phyloP scores from a whole-genome alignment of 2,888 invertebrate genomes.

The Chymomyza fuscimana region DNA sequence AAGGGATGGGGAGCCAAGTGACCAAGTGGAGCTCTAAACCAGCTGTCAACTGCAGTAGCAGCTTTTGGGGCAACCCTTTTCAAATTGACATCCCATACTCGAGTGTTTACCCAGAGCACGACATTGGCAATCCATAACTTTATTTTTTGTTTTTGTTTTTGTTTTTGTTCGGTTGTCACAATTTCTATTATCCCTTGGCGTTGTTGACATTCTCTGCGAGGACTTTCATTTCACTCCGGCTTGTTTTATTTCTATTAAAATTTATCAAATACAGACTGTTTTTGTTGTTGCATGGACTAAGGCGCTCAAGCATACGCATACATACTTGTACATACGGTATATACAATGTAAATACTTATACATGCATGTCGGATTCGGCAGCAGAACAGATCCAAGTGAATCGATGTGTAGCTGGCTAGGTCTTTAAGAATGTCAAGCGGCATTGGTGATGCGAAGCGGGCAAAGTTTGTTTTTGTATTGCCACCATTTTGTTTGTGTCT shows the following conservation, averaged over 20 bases:
- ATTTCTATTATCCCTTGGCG: constrained; percentile 53
- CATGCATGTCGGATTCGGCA: background rate
- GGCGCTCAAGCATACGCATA: background rate
- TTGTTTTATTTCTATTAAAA: constrained; percentile 39
- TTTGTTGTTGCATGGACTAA: background rate
- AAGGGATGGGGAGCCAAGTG: constrained; percentile 5
- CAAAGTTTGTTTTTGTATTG: constrained; percentile 43
- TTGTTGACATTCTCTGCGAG: constrained; percentile 56
- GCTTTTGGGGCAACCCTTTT: constrained; percentile 49
- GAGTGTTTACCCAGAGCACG: constrained; percentile 42
- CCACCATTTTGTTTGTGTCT: constrained; percentile 49
- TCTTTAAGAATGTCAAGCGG: constrained; percentile 10
- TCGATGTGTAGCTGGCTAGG: constrained; percentile 13
- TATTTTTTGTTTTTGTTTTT: constrained; percentile 10
- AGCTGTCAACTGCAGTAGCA: constrained; percentile 56
- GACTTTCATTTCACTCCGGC: constrained; percentile 13
- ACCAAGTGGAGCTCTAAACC: constrained; percentile 7
- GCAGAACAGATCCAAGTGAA: background rate
- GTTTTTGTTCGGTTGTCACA: constrained; percentile 49
- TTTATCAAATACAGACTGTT: background rate
- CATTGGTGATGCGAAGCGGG: constrained; percentile 22
- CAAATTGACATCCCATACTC: constrained; percentile 38
- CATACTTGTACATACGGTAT: background rate
- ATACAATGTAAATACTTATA: background rate
- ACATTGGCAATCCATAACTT: constrained; percentile 67